Evolutionary conservation across 2,888 invertebrate species (phyloP).

Genomic region (Pasiphila rectangulata): DNA sequence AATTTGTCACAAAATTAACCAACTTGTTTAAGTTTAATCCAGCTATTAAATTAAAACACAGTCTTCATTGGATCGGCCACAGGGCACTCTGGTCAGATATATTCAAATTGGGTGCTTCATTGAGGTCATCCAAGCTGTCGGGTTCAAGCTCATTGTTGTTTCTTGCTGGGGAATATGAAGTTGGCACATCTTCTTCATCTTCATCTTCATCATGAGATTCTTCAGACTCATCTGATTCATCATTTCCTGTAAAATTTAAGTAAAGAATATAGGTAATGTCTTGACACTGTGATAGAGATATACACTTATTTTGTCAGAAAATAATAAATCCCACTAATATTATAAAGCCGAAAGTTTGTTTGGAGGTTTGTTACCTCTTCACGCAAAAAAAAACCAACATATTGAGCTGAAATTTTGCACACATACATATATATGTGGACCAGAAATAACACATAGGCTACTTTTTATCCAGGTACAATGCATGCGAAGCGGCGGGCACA

Average conservation of each 20-base stretch:
- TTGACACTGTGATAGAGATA: neutral
- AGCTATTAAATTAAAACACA: neutral
- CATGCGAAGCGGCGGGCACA: too few species aligned
- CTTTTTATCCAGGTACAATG: too few species aligned
- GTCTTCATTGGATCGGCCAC: conserved; percentile 49
- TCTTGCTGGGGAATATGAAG: conserved; percentile 64
- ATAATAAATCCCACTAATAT: neutral
- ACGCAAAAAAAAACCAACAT: too few species aligned
- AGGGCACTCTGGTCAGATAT: conserved; percentile 61
- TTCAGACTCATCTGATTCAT: conserved; percentile 80
- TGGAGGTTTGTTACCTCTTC: too few species aligned
- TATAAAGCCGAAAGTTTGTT: too few species aligned
- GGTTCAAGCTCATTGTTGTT: conserved; percentile 70
- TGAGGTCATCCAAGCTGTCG: conserved; percentile 64
- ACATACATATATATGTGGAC: too few species aligned
- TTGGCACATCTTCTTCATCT: conserved; percentile 75
- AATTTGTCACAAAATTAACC: neutral
- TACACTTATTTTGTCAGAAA: neutral
- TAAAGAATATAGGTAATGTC: neutral
- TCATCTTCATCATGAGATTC: conserved; percentile 82
- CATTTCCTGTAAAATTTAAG: conserved; percentile 60
- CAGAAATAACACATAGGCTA: too few species aligned
- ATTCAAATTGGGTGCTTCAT: conserved; percentile 60
- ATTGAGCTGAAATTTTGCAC: too few species aligned
- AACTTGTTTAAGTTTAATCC: too few species aligned